phyloP scores from a whole-genome alignment of 1,140 invertebrate species.

The Micrasema minimum region DNA sequence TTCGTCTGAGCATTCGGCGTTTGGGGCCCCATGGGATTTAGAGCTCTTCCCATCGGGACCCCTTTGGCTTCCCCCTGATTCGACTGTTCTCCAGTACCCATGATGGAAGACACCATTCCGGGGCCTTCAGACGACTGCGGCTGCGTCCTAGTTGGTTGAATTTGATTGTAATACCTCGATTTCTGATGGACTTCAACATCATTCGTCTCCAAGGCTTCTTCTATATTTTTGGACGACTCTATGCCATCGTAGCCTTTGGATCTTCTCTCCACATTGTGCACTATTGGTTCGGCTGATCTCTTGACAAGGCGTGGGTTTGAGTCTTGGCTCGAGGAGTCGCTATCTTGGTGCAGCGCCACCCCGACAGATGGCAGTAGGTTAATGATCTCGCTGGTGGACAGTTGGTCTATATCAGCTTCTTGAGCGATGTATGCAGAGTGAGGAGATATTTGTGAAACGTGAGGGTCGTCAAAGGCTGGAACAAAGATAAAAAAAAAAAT shows the following conservation, averaged over 20 bases:
- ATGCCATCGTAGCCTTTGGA: slow-evolving; percentile 44
- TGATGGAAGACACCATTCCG: slow-evolving; percentile 34
- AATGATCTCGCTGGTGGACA: slow-evolving; percentile 59
- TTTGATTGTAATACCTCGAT: slow-evolving; percentile 62
- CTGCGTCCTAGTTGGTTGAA: slow-evolving; percentile 62
- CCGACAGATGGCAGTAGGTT: slow-evolving; percentile 62
- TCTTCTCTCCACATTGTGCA: slow-evolving; percentile 54
- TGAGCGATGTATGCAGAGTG: slow-evolving; percentile 60
- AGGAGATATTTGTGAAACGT: slow-evolving; percentile 68
- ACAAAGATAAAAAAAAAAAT: slow-evolving; percentile 31
- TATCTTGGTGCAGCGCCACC: slow-evolving; percentile 59
- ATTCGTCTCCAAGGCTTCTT: slow-evolving; percentile 61
- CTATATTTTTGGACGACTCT: slow-evolving; percentile 57
- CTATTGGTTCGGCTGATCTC: slow-evolving; percentile 59
- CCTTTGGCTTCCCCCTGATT: slow-evolving; percentile 74
- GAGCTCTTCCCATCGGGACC: slow-evolving; percentile 74
- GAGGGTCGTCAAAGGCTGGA: slow-evolving; percentile 65
- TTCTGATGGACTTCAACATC: slow-evolving; percentile 63
- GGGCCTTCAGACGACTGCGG: not conserved
- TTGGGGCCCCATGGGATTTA: slow-evolving; percentile 73
- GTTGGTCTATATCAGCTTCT: slow-evolving; percentile 43
- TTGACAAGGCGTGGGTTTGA: slow-evolving; percentile 55
- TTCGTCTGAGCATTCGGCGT: slow-evolving; percentile 55
- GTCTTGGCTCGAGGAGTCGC: slow-evolving; percentile 56
- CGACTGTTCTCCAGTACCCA: slow-evolving; percentile 8